Base-by-base conservation (phyloP, 2,888 invertebrate genomes). In the Chymomyza procnemis region DNA sequence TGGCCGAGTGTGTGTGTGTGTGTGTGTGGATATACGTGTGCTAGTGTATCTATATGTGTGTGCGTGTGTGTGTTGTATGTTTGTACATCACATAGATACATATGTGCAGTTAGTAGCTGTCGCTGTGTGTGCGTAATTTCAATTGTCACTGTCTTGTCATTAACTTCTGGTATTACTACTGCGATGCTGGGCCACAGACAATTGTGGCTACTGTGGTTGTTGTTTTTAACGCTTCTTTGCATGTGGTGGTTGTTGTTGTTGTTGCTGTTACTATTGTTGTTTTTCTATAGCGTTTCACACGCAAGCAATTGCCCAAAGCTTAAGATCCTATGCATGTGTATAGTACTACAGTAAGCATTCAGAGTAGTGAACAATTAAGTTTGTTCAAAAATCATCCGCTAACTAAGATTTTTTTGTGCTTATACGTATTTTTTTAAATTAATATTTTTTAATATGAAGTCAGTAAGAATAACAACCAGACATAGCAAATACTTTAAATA, bases 71-170 rank as follows among this genome's bases (percentile, higher is more conserved):
- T n/a, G n/a, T n/a, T 46, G 56, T 60, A 2, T 18, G 64, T 75
- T 70, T 65, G n/a, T 16, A n/a, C 26, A 46, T 4, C n/a, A 22
- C 18, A 19, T n/a, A 8, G 14, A 18, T 34, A 26, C 1, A 30
- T 16, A 16, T 54, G 47, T 59, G 56, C 34, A n/a, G n/a, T n/a
- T n/a, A n/a, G n/a, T n/a, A n/a, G n/a, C 26, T 26, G 46, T 19
- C 19, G 30, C 26, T 18, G 14, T n/a, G 58, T 30, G 14, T 50
- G 21, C 79, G 72, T 80, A 83, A 87, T 87, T 84, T 84, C 84
- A 83, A 85, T 84, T 84, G 83, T 84, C 83, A 84, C 85, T 80
- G 87, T 87, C 75, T 87, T 87, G 83, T 85, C 83, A 84, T 84
- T 84, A 87, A 87, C 87, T 85, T 86, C 87, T 85, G 87, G 84